Evolutionary conservation across 2,797 vertebrate genomes (phyloP).

Genomic region (Malurus splendens): DNA sequence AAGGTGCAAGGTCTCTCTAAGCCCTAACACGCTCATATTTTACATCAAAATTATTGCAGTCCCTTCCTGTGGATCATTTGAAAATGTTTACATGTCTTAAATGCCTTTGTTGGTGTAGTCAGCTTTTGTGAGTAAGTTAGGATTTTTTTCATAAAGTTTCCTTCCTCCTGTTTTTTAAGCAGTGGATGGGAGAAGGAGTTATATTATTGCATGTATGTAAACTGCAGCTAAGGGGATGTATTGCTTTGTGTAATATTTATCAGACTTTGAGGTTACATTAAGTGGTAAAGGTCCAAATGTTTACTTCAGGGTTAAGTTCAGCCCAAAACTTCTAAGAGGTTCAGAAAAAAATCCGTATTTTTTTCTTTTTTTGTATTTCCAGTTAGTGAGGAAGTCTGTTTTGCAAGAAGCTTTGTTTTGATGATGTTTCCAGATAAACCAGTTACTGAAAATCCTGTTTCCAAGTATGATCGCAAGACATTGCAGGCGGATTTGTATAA

Average conservation of each 20-base stretch:
- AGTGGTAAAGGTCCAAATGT: neutral
- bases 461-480: accelerated
- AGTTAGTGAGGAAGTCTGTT: constrained; percentile 14
- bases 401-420: constrained; percentile 19
- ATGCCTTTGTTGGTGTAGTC: neutral
- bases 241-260: neutral
- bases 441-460: constrained; percentile 31
- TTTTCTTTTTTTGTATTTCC: neutral
- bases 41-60: neutral
- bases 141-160: constrained; percentile 23
- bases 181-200: neutral
- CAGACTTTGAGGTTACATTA: neutral
- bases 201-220: neutral
- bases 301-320: constrained; percentile 9
- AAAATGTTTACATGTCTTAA: neutral
- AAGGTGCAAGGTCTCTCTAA: neutral
- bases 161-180: constrained; percentile 6
- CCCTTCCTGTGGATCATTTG: neutral
- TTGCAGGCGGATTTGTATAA: neutral
- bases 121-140: neutral
- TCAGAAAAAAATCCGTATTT: neutral
- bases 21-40: neutral
- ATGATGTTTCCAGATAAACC: constrained; percentile 23
- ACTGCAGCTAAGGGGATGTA: neutral
- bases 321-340: neutral